Percentiles rank a stretch among this genome's conserved stretches.
phyloP scores from a whole-genome alignment of 1,140 invertebrate species.

The Forficula auricularia region DNA sequence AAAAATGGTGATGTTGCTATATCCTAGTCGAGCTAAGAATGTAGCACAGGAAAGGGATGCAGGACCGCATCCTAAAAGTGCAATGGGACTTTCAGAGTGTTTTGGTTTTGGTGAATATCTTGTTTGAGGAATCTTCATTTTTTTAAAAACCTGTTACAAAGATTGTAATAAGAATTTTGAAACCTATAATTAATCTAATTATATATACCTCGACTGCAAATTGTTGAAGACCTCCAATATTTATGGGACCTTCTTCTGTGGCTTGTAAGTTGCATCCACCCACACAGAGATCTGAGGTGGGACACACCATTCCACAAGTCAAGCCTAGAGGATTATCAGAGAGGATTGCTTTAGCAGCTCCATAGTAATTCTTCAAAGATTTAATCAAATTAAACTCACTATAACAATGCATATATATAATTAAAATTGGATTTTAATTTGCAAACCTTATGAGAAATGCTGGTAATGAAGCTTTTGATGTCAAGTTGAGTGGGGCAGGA shows the following conservation, averaged over 20 bases:
- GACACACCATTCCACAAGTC: conserved; percentile 98
- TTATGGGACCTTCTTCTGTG: conserved; percentile 90
- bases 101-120: conserved; percentile 36
- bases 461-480: conserved; percentile 90
- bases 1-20: conserved; percentile 79
- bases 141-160: conserved; percentile 59
- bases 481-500: conserved; percentile 95
- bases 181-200: not conserved
- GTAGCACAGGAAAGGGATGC: conserved; percentile 94
- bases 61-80: conserved; percentile 83
- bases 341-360: conserved; percentile 87
- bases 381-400: no score
- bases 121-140: conserved; percentile 81
- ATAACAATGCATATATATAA: no score
- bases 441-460: conserved; percentile 83
- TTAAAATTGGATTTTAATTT: no score
- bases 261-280: conserved; percentile 93
- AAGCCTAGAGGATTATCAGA: conserved; percentile 93
- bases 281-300: conserved; percentile 93
- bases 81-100: conserved; percentile 59
- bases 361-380: conserved; percentile 79
- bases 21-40: conserved; percentile 82
- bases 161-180: no score
- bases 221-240: conserved; percentile 95
- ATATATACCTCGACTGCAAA: conserved; percentile 77